Evolutionary conservation across 2,797 vertebrate genomes (phyloP).

Genomic region (Netta rufina): DNA sequence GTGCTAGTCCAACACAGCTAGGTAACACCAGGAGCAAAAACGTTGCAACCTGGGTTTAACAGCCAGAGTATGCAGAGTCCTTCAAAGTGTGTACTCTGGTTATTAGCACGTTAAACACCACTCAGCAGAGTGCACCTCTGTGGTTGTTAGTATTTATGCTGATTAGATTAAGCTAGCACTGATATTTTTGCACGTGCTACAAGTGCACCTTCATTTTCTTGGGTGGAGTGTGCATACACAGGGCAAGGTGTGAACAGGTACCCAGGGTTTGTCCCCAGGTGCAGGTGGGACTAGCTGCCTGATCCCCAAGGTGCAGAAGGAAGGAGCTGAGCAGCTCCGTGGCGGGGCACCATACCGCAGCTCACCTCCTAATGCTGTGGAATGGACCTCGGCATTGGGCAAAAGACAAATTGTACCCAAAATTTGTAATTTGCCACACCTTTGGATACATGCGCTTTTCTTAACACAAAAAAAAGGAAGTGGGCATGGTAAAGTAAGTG

Average conservation of each 20-base stretch:
- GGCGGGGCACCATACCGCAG: neutral
- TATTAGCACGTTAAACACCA: neutral
- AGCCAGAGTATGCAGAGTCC: neutral
- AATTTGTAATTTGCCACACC: neutral
- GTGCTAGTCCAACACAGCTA: neutral
- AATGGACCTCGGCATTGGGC: neutral
- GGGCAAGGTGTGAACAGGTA: neutral
- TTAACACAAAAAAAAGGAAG: neutral
- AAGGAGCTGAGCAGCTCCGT: neutral
- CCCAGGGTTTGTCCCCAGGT: neutral
- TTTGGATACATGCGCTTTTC: neutral
- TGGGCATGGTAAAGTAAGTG: neutral
- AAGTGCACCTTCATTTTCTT: neutral
- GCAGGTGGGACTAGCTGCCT: neutral
- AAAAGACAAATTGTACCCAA: neutral
- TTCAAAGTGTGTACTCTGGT: neutral
- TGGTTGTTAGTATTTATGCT: neutral
- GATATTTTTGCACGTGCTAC: neutral
- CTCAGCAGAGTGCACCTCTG: neutral
- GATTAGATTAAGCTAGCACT: neutral
- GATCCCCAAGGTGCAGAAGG: neutral
- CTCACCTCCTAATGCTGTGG: neutral
- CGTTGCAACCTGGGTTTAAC: neutral
- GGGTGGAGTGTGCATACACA: neutral
- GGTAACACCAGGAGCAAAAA: neutral